Conservation (phyloP, 1,140 invertebrate genomes). For the Pseudomyrmex pallidus region DNA sequence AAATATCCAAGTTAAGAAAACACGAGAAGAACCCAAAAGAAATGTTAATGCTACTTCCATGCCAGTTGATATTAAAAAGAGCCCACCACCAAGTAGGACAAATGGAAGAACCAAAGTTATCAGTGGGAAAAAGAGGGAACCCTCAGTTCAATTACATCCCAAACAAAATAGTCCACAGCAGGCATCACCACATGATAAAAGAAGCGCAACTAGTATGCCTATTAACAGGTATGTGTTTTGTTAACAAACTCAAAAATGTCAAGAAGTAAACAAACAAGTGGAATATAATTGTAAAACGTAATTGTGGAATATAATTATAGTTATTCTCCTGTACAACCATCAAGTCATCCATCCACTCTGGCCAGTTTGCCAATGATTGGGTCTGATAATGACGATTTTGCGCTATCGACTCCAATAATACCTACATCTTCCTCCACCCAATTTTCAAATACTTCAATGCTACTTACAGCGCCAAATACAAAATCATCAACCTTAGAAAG, state of each 20-base stretch:
- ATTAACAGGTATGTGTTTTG: slow-evolving; percentile 79
- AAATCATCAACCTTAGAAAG: slow-evolving; percentile 67
- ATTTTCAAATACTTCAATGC: slow-evolving; percentile 65
- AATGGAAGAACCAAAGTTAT: slow-evolving; percentile 88
- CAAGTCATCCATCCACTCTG: slow-evolving; percentile 87
- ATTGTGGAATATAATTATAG: slow-evolving; percentile 76
- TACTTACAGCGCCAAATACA: slow-evolving; percentile 37
- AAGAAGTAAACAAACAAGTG: not conserved
- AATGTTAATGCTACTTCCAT: slow-evolving; percentile 75
- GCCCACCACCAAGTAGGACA: slow-evolving; percentile 86
- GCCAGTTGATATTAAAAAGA: slow-evolving; percentile 81
- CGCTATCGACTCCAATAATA: slow-evolving; percentile 66
- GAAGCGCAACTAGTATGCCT: slow-evolving; percentile 83
- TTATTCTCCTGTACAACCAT: slow-evolving; percentile 85
- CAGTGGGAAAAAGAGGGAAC: slow-evolving; percentile 86
- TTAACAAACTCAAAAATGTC: not conserved
- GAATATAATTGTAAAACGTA: slow-evolving; percentile 73
- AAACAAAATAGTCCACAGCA: slow-evolving; percentile 84
- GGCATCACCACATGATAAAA: slow-evolving; percentile 85
- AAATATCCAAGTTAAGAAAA: slow-evolving; percentile 98
- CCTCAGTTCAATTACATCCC: slow-evolving; percentile 83
- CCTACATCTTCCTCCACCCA: slow-evolving; percentile 55
- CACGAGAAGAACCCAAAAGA: slow-evolving; percentile 86
- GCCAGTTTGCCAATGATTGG: slow-evolving; percentile 92
- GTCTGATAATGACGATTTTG: slow-evolving; percentile 87